phyloP scores from a whole-genome alignment of 92 coral and sea anemone species.

The Bergia sp. region DNA sequence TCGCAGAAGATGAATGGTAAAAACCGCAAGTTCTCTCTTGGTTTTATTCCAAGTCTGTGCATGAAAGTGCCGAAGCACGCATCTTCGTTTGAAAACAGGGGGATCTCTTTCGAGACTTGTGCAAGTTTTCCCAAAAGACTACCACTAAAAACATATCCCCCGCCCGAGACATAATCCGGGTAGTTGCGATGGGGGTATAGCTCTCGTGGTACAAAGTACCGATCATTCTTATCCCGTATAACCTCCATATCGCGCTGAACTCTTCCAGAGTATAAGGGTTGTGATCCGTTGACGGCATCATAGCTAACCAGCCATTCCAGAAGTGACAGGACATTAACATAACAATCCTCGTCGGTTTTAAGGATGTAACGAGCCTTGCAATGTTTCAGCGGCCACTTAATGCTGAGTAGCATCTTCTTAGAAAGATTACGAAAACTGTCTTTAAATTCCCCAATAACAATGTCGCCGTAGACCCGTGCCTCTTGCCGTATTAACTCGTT shows the following conservation, averaged over 20 bases:
- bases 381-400: conserved; percentile 62
- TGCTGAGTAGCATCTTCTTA: conserved; percentile 65
- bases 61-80: conserved; percentile 78
- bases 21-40: conserved; percentile 55
- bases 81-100: conserved; percentile 78
- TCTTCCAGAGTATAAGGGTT: conserved; percentile 72
- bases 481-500: conserved; percentile 70
- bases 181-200: conserved; percentile 45
- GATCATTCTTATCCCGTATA: conserved; percentile 64
- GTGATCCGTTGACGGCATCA: conserved; percentile 55
- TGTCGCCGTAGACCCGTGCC: conserved; percentile 74
- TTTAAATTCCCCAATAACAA: conserved; percentile 73
- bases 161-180: conserved; percentile 81
- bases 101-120: conserved; percentile 49
- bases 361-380: conserved; percentile 72
- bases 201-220: conserved; percentile 65
- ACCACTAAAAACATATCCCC: conserved; percentile 83
- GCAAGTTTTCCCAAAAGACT: conserved; percentile 61
- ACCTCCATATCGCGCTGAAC: conserved; percentile 67
- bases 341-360: conserved; percentile 89
- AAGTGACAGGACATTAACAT: conserved; percentile 66
- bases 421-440: conserved; percentile 77
- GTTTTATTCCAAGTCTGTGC: conserved; percentile 57
- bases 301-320: conserved; percentile 72
- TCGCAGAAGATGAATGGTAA: conserved; percentile 76